phyloP scores from a whole-genome alignment of 2,113 vertebrate species.

The Brachypodius melanocephalos region DNA sequence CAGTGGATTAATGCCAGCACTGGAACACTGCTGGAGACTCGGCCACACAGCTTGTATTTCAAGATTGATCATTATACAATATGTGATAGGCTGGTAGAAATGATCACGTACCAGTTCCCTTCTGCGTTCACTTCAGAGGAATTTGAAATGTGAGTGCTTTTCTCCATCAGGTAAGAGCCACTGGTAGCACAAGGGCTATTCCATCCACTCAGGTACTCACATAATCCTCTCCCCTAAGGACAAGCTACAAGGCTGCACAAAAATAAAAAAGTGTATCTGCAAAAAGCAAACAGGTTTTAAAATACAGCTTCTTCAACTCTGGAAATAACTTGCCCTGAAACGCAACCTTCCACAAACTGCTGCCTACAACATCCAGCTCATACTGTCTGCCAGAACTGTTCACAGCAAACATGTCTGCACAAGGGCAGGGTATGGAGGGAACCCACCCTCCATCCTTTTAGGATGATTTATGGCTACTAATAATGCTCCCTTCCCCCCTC shows the following conservation, averaged over 20 bases:
- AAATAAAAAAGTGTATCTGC: background rate
- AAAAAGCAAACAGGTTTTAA: background rate
- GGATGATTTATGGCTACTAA: constrained; percentile 15
- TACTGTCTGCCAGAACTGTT: background rate
- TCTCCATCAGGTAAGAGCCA: background rate
- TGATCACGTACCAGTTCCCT: background rate
- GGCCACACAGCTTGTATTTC: background rate
- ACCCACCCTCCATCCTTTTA: background rate
- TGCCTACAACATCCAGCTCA: background rate
- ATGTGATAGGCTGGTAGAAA: background rate
- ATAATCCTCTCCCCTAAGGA: background rate
- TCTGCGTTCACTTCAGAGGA: background rate
- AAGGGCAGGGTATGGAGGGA: background rate
- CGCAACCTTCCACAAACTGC: background rate
- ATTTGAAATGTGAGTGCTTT: background rate
- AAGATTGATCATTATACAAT: background rate
- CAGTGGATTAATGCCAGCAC: background rate
- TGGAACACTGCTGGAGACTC: background rate
- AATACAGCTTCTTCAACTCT: background rate
- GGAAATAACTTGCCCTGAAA: background rate
- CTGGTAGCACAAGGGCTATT: background rate
- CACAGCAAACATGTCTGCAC: background rate
- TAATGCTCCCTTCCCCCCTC: background rate
- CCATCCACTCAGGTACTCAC: background rate
- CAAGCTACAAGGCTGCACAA: background rate